These are phyloP conservation scores for Leptothorax acervorum DNA, from an alignment of 2,888 invertebrate genomes.

Conservation along the genomic window DNA sequence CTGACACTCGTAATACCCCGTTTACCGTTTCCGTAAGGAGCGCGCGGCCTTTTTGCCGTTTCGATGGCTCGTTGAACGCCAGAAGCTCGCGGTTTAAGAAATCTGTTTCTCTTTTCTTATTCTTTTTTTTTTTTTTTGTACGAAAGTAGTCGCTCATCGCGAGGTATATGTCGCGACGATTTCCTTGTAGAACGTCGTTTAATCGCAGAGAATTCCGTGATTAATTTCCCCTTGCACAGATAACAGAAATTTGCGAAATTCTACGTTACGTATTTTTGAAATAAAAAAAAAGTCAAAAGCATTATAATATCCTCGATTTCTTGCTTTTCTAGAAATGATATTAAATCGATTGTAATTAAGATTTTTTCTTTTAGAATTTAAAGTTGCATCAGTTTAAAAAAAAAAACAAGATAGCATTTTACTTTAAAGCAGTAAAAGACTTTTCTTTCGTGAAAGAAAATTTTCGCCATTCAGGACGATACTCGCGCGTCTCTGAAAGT, in stretches of 20 bases:
- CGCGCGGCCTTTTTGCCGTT: constrained; percentile 25
- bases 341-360: no score
- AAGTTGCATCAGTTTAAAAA: background rate
- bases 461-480: constrained; percentile 1
- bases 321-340: background rate
- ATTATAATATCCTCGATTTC: background rate
- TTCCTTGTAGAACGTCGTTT: background rate
- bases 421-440: background rate
- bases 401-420: background rate
- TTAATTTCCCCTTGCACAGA: background rate
- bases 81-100: background rate
- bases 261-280: background rate
- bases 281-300: background rate
- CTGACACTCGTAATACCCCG: constrained; percentile 57
- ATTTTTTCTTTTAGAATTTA: no score
- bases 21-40: constrained; percentile 34
- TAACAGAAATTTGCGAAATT: background rate
- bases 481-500: constrained; percentile 17
- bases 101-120: background rate
- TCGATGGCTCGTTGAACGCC: background rate
- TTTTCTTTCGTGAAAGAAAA: background rate
- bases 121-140: background rate
- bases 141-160: background rate
- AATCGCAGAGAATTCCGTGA: constrained; percentile 6
- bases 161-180: background rate